Conservation (phyloP, 2,888 invertebrate genomes). For the Drosophila nigricruria region DNA sequence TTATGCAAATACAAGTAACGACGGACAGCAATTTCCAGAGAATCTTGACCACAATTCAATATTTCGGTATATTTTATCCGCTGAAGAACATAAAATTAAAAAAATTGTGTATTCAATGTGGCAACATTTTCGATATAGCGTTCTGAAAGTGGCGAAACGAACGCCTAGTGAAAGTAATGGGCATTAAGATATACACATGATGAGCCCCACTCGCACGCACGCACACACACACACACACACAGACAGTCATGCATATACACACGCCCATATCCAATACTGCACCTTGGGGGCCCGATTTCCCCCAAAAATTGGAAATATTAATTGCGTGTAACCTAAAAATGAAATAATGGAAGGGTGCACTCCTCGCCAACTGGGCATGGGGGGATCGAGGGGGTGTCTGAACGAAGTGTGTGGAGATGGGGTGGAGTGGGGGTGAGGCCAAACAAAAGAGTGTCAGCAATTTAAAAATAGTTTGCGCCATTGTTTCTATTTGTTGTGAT, state of each 20-base stretch:
- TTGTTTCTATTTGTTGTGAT: conserved; percentile 73
- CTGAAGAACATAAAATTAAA: conserved; percentile 19
- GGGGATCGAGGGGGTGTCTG: background rate
- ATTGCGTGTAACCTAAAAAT: conserved; percentile 78
- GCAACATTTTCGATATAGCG: conserved; percentile 63
- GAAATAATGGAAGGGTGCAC: conserved; percentile 69
- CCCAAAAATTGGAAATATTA: conserved; percentile 62
- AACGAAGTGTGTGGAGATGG: background rate
- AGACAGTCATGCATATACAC: conserved; percentile 12
- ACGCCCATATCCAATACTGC: conserved; percentile 33
- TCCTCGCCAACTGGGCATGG: conserved; percentile 32
- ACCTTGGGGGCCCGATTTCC: conserved; percentile 40
- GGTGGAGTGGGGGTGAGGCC: conserved; percentile 19
- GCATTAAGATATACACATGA: conserved; percentile 51
- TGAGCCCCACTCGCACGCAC: conserved; percentile 22
- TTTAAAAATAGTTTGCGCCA: conserved; percentile 74
- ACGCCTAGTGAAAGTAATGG: conserved; percentile 77
- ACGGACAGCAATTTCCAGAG: conserved; percentile 12
- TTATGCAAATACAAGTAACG: conserved; percentile 42
- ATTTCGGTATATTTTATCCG: background rate
- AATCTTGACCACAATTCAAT: conserved; percentile 5
- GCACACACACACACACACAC: conserved; percentile 11
- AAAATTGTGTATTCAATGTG: conserved; percentile 72
- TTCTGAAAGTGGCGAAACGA: conserved; percentile 69
- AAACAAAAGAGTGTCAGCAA: conserved; percentile 77